These are phyloP conservation scores for Zaprionus davidi DNA, from an alignment of 1,140 invertebrate species.

Conservation along the genomic window DNA sequence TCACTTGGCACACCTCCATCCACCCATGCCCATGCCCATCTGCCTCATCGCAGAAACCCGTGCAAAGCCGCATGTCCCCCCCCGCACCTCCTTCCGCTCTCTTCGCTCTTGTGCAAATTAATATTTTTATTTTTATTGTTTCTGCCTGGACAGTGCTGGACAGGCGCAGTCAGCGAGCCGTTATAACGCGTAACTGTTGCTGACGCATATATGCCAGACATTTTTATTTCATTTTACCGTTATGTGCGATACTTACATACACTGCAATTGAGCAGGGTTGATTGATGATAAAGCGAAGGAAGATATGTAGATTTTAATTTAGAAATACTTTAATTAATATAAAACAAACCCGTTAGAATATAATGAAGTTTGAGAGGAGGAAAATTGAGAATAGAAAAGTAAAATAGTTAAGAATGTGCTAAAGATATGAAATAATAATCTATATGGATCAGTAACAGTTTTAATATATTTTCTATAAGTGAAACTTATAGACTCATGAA, in stretches of 20 bases:
- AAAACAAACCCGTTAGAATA: too few species aligned
- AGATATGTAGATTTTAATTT: neutral
- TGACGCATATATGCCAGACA: slow-evolving; percentile 75
- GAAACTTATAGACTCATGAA: too few species aligned
- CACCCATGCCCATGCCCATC: neutral
- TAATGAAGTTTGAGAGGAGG: too few species aligned
- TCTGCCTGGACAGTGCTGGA: slow-evolving; percentile 43
- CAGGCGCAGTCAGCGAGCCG: slow-evolving; percentile 44
- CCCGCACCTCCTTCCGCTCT: slow-evolving; percentile 8
- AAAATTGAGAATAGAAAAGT: too few species aligned
- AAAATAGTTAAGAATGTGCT: too few species aligned
- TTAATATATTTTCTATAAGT: too few species aligned
- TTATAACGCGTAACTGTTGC: slow-evolving; percentile 77
- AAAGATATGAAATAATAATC: too few species aligned
- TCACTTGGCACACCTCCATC: slow-evolving; percentile 45
- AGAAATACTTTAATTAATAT: neutral
- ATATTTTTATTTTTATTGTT: slow-evolving; percentile 81
- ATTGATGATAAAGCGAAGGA: neutral
- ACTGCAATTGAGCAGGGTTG: neutral
- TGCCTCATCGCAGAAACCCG: neutral
- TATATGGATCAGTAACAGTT: too few species aligned
- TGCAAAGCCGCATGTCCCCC: slow-evolving; percentile 5
- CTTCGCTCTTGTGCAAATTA: slow-evolving; percentile 59
- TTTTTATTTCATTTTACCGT: slow-evolving; percentile 76
- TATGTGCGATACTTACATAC: slow-evolving; percentile 60